Conservation (phyloP, 2,113 vertebrate genomes). For the Girardinichthys multiradiatus region DNA sequence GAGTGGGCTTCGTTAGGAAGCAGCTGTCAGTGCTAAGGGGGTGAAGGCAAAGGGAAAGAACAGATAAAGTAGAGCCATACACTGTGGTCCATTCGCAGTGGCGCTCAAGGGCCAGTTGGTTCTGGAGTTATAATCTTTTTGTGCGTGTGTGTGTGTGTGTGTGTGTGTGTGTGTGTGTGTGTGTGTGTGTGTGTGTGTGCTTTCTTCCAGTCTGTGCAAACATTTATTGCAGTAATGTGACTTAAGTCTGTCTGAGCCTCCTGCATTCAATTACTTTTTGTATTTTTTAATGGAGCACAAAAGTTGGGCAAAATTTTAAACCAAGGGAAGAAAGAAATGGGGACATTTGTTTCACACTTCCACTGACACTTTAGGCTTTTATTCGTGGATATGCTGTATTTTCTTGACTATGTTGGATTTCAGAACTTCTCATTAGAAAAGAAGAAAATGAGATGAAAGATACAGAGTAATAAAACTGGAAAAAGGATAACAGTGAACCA, state of each 20-base stretch:
- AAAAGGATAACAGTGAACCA: conserved; percentile 17
- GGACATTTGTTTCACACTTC: background rate
- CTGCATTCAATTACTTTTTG: background rate
- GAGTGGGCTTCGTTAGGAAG: conserved; percentile 79
- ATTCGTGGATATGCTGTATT: background rate
- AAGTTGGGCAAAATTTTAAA: background rate
- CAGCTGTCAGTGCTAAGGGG: conserved; percentile 79
- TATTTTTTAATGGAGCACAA: background rate
- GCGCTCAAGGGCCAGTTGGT: conserved; percentile 69
- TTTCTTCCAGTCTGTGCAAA: conserved; percentile 27
- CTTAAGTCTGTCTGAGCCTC: conserved; percentile 8
- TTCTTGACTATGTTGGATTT: conserved; percentile 14
- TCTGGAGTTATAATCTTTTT: conserved; percentile 32
- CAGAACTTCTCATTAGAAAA: conserved; percentile 28
- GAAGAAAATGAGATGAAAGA: conserved; percentile 34
- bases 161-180: conserved; percentile 16
- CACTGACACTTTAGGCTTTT: background rate
- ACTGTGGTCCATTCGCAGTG: conserved; percentile 60
- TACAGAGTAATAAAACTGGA: background rate
- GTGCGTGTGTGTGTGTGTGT: conserved; percentile 17
- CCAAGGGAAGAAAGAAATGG: background rate
- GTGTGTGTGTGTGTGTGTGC: conserved; percentile 15
- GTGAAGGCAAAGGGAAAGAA: conserved; percentile 64
- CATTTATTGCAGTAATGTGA: conserved; percentile 30
- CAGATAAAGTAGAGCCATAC: conserved; percentile 67